phyloP scores from a whole-genome alignment of 92 coral and sea anemone genomes.

The Blastomussa wellsi region DNA sequence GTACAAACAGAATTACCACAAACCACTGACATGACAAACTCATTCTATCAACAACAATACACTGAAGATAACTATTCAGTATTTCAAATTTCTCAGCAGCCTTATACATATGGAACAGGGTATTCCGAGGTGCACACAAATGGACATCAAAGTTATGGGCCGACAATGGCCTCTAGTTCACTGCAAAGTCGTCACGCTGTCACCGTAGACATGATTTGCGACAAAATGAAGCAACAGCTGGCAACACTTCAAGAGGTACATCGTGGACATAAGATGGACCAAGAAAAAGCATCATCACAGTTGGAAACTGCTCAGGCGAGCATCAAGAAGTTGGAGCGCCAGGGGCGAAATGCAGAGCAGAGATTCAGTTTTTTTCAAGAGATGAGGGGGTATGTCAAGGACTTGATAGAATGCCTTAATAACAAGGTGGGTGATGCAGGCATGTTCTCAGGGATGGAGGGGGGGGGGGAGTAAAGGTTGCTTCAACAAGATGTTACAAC shows the following conservation, averaged over 20 bases:
- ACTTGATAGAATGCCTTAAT: constrained; percentile 99
- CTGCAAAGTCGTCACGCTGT: constrained; percentile 57
- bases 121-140: constrained; percentile 47
- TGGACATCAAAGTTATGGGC: constrained; percentile 29
- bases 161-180: constrained; percentile 36
- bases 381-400: constrained; percentile 99
- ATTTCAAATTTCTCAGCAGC: constrained; percentile 43
- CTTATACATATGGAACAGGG: constrained; percentile 61
- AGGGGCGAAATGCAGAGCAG: constrained; percentile 83
- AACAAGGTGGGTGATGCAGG: constrained; percentile 99
- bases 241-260: constrained; percentile 82
- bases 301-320: constrained; percentile 79
- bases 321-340: constrained; percentile 71
- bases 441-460: constrained; percentile 24
- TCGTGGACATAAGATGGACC: constrained; percentile 82
- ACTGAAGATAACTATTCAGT: constrained; percentile 22
- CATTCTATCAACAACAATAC: constrained; percentile 13
- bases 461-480: constrained; percentile 14
- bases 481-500: neutral
- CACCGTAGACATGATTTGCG: constrained; percentile 85
- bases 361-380: constrained; percentile 95
- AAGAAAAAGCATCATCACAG: constrained; percentile 79
- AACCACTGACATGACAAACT: constrained; percentile 41
- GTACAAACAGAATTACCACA: constrained; percentile 71
- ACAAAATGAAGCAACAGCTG: constrained; percentile 77